A percentile compares a stretch with the other conserved stretches of the same genome.
Conservation (phyloP, 1,140 invertebrate genomes). For the Whitmania pigra region DNA sequence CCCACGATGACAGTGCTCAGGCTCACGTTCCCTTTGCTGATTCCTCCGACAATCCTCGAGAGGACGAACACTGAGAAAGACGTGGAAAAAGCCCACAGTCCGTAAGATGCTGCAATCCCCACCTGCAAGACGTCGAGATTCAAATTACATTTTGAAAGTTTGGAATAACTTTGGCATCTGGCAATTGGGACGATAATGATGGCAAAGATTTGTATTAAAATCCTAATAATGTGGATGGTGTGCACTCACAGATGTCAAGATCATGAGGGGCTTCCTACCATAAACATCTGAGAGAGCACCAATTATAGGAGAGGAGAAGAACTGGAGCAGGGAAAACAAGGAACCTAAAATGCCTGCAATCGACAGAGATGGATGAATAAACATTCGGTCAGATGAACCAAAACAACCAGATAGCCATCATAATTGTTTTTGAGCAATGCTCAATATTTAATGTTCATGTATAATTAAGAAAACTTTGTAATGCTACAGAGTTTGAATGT, state of each 20-base stretch:
- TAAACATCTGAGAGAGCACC: slow-evolving; percentile 89
- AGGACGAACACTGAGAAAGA: slow-evolving; percentile 84
- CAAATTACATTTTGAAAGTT: too few relatives aligned
- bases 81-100: slow-evolving; percentile 72
- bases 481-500: too few relatives aligned
- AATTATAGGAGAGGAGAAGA: slow-evolving; percentile 79
- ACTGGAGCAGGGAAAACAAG: slow-evolving; percentile 91
- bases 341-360: slow-evolving; percentile 73
- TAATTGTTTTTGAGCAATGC: slow-evolving; percentile 7
- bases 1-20: slow-evolving; percentile 87
- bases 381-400: not conserved
- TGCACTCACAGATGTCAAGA: slow-evolving; percentile 63
- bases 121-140: slow-evolving; percentile 44
- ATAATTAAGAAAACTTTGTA: too few relatives aligned
- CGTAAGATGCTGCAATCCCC: slow-evolving; percentile 70
- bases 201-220: not conserved
- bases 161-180: too few relatives aligned
- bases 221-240: not conserved
- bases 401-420: too few relatives aligned
- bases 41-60: slow-evolving; percentile 78
- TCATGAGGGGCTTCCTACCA: slow-evolving; percentile 72
- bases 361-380: not conserved
- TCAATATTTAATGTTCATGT: too few relatives aligned
- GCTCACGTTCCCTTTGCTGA: slow-evolving; percentile 92
- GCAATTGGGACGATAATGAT: too few relatives aligned